Evolutionary conservation across 2,888 invertebrate genomes (phyloP), one percentile per base, ranked within the genome.

Genomic region (Physocephala rufipes): DNA sequence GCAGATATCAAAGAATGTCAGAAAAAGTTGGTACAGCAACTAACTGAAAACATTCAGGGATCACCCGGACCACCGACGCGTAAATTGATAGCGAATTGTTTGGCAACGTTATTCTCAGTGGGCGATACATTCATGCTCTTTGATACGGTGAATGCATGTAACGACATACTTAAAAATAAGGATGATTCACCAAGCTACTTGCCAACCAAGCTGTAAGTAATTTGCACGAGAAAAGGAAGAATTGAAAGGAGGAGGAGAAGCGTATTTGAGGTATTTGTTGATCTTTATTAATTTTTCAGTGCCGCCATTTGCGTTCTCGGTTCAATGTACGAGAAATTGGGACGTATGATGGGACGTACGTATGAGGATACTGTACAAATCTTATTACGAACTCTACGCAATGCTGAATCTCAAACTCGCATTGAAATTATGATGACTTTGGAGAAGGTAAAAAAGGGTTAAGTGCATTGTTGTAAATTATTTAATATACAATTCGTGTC

Each of bases 351-450:
- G 93, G 99, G 99, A 0, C 89, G 99, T 75, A 96, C 97, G 0
- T 99, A 97, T 82, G 99, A 99, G 85, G 99, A 99, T 82, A 99
- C 99, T 0, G 95, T 99, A 43, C 92, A 94, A 78, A 93, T 97
- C 67, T 88, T 99, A 28, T 91, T 96, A 71, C 93, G 95, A 79
- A 95, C 95, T 1, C 87, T 99, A 72, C 92, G 95, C 81, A 97
- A 93, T 86, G 96, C 95, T 0, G 97, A 97, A 88, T 98, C 98
- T 0, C 98, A 97, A 86, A 95, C 95, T 0, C 90, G 99, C 76
- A 93, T 96, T 78, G 99, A 99, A 88, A 97, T 98, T 73, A 97
- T 99, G 95, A 90, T 93, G 74, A 98, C 99, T 0, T 88, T 99
- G 78, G 96, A 97, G 86, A 98, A 97, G 90, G 94, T 96, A 86